Evolutionary conservation across 1,140 invertebrate species (phyloP), one percentile per base, ranked within the genome.

Genomic region (Ceratoteleas bidentatus): DNA sequence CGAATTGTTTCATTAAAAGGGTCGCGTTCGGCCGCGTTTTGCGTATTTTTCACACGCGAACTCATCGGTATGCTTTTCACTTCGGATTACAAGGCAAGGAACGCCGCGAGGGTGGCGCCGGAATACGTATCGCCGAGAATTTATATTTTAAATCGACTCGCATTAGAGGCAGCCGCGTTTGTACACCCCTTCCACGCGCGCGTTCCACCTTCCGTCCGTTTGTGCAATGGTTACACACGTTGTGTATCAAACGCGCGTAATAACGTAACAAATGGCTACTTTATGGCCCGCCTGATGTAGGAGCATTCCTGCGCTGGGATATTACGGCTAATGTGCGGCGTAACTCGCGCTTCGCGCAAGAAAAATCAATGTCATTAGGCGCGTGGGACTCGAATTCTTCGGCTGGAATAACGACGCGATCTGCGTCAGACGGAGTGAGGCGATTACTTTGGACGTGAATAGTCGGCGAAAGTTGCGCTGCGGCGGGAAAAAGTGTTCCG

Each of bases 251-350:
- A 89, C 84, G 84, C 68, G 81, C 83, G 87, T 89, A 90, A 90
- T 90, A 89, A 89, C 86, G 83, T 89, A 87, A 88, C 88, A 88
- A 90, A 90, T 89, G 85, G 87, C 88, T 88, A 89, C 87, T 89
- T 89, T 88, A 86, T 87, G 79, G 81, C 79, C 61, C 62, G 74
- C 60, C 84, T 84, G 85, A 86, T 86, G 81, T 74, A 61, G 84
- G 81, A 84, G 85, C 86, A 88, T 89, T 89, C 88, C 87, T 86
- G 76, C 83, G 79, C 72, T 52, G 74, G 64, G 68, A 80, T 88
- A 89, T 89, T 89, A 88, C 85, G 76, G 83, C 85, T 88, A 90
- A 88, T 88, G 88, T 88, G 86, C 83, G 82, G 86, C 81, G 88
- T 86, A 81, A 83, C 80, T 87, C 84, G 58, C 15, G 77, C 56